phyloP scores from a whole-genome alignment of 2,888 invertebrate genomes.

The Machimus atricapillus region DNA sequence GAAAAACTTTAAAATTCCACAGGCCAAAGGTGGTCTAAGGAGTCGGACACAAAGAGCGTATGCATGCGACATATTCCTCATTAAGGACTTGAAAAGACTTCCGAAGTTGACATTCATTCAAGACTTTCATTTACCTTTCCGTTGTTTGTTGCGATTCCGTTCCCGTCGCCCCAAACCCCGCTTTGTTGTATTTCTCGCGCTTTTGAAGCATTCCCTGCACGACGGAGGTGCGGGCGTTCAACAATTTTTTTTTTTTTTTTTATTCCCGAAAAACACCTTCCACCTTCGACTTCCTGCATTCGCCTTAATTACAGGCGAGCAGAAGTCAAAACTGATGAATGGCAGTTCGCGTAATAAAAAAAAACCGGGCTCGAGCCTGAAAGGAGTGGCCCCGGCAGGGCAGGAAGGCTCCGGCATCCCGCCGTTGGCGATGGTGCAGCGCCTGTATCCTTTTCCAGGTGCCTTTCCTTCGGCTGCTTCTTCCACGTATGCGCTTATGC shows the following conservation, averaged over 20 bases:
- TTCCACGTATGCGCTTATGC: background rate
- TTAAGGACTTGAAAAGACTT: slow-evolving; percentile 29
- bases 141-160: slow-evolving; percentile 6
- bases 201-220: background rate
- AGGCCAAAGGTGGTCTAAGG: background rate
- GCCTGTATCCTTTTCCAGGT: background rate
- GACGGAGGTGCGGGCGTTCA: background rate
- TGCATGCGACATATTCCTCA: background rate
- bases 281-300: slow-evolving; percentile 1
- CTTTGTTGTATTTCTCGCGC: background rate
- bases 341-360: background rate
- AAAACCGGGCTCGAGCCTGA: background rate
- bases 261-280: slow-evolving; percentile 6
- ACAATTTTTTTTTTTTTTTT: background rate
- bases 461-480: background rate
- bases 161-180: background rate
- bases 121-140: background rate
- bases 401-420: background rate
- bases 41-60: background rate
- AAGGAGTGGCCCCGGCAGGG: background rate
- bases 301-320: background rate
- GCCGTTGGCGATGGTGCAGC: background rate
- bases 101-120: slow-evolving; percentile 26
- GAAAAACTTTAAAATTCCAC: background rate
- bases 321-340: slow-evolving; percentile 23